Percentiles rank a stretch among this genome's conserved stretches.
These are phyloP conservation scores for Ichneumoninae sp. DNA, from an alignment of 2,888 invertebrate genomes.

Conservation along the genomic window DNA sequence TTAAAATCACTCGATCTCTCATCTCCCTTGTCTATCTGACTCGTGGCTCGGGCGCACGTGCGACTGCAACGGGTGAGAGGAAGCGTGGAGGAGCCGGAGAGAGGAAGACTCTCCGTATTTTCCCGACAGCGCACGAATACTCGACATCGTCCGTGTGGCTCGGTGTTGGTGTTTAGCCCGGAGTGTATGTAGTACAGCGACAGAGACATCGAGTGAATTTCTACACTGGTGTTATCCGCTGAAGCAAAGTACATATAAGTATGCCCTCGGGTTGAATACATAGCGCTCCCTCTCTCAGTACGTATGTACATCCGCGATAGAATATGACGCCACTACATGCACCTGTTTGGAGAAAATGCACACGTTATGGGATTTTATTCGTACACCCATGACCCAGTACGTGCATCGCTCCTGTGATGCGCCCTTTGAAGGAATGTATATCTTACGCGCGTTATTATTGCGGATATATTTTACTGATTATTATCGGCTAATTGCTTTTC, in stretches of 20 bases:
- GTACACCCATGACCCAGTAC: conserved; percentile 32
- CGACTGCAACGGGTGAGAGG: conserved; percentile 11
- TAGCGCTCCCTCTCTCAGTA: background rate
- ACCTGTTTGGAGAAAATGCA: conserved; percentile 18
- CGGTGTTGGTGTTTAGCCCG: background rate
- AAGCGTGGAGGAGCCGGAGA: background rate
- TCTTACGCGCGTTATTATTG: background rate
- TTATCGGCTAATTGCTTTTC: background rate
- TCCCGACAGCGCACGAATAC: conserved; percentile 18
- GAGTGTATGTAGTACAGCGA: conserved; percentile 12
- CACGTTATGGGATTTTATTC: conserved; percentile 26
- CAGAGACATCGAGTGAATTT: conserved; percentile 17
- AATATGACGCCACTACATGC: conserved; percentile 15
- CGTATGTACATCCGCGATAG: conserved; percentile 11
- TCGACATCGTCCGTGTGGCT: background rate
- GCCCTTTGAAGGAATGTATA: background rate
- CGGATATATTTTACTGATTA: background rate
- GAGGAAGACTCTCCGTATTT: background rate
- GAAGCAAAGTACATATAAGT: conserved; percentile 18
- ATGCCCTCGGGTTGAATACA: conserved; percentile 7
- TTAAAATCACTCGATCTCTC: conserved; percentile 60
- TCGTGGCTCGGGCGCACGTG: conserved; percentile 51
- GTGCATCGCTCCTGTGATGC: conserved; percentile 20
- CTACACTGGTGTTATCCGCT: conserved; percentile 8
- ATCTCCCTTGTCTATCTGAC: conserved; percentile 46